phyloP scores from a whole-genome alignment of 2,888 invertebrate species.

The Nezara viridula region DNA sequence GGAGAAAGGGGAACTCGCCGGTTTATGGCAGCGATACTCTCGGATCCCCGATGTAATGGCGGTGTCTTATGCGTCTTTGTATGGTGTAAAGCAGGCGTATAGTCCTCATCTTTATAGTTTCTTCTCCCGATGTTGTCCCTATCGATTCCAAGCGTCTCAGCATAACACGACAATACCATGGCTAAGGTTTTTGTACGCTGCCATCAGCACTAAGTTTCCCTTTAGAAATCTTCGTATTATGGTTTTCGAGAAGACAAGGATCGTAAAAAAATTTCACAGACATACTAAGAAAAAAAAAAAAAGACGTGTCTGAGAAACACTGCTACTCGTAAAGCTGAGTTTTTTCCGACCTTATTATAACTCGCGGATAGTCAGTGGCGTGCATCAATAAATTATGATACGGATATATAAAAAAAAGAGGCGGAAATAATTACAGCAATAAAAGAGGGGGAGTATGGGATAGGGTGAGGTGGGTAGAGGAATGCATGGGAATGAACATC shows the following conservation, averaged over 20 bases:
- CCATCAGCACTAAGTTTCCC: neutral
- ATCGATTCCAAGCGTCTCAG: neutral
- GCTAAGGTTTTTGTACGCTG: neutral
- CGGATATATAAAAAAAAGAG: neutral
- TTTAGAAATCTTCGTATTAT: neutral
- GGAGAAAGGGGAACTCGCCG: neutral
- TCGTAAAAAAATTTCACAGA: too few relatives aligned
- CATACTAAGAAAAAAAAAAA: neutral
- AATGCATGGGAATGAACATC: neutral
- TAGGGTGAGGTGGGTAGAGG: neutral
- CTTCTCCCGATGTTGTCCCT: neutral
- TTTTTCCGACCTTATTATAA: neutral
- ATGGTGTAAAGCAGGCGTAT: slow-evolving; percentile 2
- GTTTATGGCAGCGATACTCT: neutral
- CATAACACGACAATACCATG: neutral
- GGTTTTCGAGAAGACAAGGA: neutral
- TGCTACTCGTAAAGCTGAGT: neutral
- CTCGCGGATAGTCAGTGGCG: neutral
- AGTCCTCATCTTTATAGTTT: slow-evolving; percentile 18
- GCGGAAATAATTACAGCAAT: slow-evolving; percentile 34
- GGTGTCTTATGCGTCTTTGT: neutral
- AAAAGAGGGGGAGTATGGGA: neutral
- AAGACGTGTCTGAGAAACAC: neutral
- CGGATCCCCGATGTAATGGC: neutral
- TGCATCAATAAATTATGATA: neutral